phyloP scores from a whole-genome alignment of 2,888 invertebrate genomes.

The Maniola hyperantus region DNA sequence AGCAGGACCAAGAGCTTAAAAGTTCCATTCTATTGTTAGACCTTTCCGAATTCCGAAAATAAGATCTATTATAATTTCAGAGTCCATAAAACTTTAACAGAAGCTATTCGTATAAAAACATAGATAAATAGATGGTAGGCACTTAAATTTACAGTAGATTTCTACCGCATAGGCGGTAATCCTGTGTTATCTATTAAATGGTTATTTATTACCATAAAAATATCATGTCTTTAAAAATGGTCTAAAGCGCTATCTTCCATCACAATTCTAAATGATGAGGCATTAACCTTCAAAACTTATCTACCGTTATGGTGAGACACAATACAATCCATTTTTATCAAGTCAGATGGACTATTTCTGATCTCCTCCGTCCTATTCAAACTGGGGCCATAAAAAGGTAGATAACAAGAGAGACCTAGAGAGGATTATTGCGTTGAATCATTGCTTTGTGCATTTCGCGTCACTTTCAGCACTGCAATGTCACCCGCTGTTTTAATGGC shows the following conservation, averaged over 20 bases:
- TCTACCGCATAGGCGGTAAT: conserved; percentile 15
- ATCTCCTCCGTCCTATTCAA: conserved; percentile 43
- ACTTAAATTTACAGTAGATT: background rate
- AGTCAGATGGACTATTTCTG: conserved; percentile 37
- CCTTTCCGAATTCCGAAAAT: background rate
- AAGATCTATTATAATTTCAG: too few relatives aligned
- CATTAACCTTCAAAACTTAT: conserved; percentile 34
- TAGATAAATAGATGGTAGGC: background rate
- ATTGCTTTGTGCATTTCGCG: too few relatives aligned
- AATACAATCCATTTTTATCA: conserved; percentile 41
- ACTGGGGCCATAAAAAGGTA: background rate
- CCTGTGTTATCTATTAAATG: conserved; percentile 18
- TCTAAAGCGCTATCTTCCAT: conserved; percentile 25
- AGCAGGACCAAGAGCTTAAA: background rate
- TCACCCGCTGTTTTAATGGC: conserved; percentile 17
- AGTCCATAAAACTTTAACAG: background rate
- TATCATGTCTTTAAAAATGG: conserved; percentile 23
- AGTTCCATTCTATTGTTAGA: background rate
- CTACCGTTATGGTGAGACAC: conserved; percentile 33
- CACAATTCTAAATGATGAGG: conserved; percentile 24
- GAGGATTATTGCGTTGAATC: background rate
- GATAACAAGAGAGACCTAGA: background rate
- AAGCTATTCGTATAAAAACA: background rate
- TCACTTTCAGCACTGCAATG: too few relatives aligned
- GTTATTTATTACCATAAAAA: conserved; percentile 24